Base-by-base conservation (phyloP, 2,113 vertebrate genomes). In the Noctilio leporinus region DNA sequence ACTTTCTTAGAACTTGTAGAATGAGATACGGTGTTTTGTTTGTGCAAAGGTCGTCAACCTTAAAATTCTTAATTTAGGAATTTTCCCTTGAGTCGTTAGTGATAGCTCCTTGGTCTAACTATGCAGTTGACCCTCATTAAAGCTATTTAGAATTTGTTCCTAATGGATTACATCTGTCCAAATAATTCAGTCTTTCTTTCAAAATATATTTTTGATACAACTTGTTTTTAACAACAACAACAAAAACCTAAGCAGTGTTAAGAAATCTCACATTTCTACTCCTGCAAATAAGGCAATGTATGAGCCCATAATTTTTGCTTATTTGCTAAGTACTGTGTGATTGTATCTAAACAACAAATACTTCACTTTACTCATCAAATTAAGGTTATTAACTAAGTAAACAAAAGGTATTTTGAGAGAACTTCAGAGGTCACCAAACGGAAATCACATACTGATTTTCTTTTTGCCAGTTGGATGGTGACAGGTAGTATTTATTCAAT, bases 191-290 rank as follows among this genome's bases (percentile, higher is more conserved):
- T 89, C 57, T 92, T 91, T 89, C 47, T 45, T 85, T 94, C 93
- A 94, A 94, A 86, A 87, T 94, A 88, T 33, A 38, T 55, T 87
- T 85, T 95, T 93, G 49, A 51, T 86, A 38, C 72, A 76, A 75
- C 22, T 70, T 59, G 30, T 49, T 78, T 59, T 76, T 76, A 51
- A 72, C 59, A 62, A 69, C 22, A 77, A 45, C 57, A 93, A 69
- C 28, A 24, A n/a, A 65, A 86, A 67, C 10, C 14, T 33, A 57
- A 91, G 70, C 8, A 84, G 83, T 40, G 47, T 84, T 22, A 87
- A 35, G 26, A 22, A 77, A 62, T 76, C 17, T 81, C 75, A 53
- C 33, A 43, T 90, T 85, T 94, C 10, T 72, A 0, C 92, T 94
- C 73, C 78, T 80, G 59, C 15, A 28, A 88, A 86, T 89, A 87